These are phyloP conservation scores for Lepidochrysops patricia DNA, from an alignment of 2,888 invertebrate genomes.

Conservation along the genomic window DNA sequence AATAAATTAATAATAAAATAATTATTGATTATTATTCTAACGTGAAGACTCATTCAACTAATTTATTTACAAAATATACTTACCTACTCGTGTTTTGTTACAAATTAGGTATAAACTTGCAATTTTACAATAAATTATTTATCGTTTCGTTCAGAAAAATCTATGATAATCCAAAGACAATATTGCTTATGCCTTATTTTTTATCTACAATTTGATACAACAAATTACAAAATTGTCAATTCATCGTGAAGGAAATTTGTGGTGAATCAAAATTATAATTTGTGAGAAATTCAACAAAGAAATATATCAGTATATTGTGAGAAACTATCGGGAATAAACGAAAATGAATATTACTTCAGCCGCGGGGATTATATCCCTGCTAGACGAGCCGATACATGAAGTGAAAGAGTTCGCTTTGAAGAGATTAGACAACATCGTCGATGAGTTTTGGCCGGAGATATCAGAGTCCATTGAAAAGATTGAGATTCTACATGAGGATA, in stretches of 20 bases:
- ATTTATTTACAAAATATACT: too few species aligned
- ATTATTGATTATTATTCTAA: too few species aligned
- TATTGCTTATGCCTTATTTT: background rate
- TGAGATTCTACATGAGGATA: slow-evolving; percentile 96
- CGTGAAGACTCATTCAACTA: too few species aligned
- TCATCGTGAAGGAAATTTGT: slow-evolving; percentile 39
- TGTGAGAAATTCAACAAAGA: slow-evolving; percentile 27
- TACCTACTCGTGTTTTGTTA: background rate
- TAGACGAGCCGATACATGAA: slow-evolving; percentile 95
- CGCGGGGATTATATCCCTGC: slow-evolving; percentile 95
- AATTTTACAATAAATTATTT: too few species aligned
- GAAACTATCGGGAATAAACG: slow-evolving; percentile 12
- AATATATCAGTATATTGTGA: slow-evolving; percentile 15
- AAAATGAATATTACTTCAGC: slow-evolving; percentile 72
- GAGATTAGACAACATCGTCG: slow-evolving; percentile 94
- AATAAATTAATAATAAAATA: too few species aligned
- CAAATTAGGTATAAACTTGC: too few species aligned
- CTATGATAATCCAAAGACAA: background rate
- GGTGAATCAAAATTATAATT: slow-evolving; percentile 25
- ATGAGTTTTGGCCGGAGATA: slow-evolving; percentile 99
- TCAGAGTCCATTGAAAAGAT: slow-evolving; percentile 98
- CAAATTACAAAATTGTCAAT: slow-evolving; percentile 66
- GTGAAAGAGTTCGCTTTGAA: slow-evolving; percentile 94
- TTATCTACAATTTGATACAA: slow-evolving; percentile 32
- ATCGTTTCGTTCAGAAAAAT: background rate